Base-by-base conservation (phyloP, 2,888 invertebrate genomes). In the Amiota communis region DNA sequence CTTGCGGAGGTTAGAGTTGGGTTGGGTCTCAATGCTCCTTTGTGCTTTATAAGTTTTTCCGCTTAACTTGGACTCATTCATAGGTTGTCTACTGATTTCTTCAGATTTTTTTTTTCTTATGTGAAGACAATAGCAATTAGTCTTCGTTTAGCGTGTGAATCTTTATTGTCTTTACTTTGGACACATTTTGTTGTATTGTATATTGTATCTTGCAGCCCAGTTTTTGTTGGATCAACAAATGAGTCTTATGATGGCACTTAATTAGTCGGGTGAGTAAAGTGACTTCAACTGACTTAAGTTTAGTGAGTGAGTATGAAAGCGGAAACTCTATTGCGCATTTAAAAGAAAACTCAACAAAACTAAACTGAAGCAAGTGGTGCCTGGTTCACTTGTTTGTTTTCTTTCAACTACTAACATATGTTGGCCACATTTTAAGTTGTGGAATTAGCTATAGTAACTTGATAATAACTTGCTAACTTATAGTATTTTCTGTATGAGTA, bases 61-160 rank as follows among this genome's bases (percentile, higher is more conserved):
- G 59, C 59, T 17, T 59, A 20, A 59, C 10, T 9, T 59, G 23
- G 59, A 59, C 59, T 36, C 36, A 36, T 36, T 36, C 36, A 59
- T 59, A 17, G 36, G 59, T 20, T 23, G 59, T 59, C 59, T 20
- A 59, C 17, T 59, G 23, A 17, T 59, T 59, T 59, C 17, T 63
- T 36, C 63, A 17, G n/a, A n/a, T 36, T n/a, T n/a, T n/a, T n/a
- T n/a, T n/a, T n/a, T n/a, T 13, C 36, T 36, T 53, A 23, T 23
- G 23, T 17, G 59, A 59, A 9, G 59, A 53, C 53, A 15, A 20
- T 59, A 12, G 67, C 67, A 53, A 51, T 68, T 51, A 68, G 67
- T 68, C 53, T 53, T 51, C 67, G 36, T 68, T 68, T 68, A 68
- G 67, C 67, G 67, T 68, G 67, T 68, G 67, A 68, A 68, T 68